These are phyloP conservation scores for Centropus unirufus DNA, from an alignment of 2,113 vertebrate species.

Conservation along the genomic window DNA sequence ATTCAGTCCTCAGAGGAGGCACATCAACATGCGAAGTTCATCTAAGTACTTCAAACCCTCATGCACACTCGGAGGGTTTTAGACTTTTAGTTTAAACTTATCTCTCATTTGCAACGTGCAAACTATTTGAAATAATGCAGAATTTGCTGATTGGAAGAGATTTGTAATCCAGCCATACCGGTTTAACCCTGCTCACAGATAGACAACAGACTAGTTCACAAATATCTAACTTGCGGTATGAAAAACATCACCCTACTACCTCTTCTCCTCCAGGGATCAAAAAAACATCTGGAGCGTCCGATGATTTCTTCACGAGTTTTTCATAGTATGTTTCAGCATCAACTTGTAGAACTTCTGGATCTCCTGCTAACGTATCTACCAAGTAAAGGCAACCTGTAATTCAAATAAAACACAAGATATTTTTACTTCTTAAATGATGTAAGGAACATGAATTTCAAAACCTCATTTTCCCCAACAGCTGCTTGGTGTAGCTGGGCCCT, in stretches of 20 bases:
- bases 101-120: not conserved
- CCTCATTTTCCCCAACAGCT: not conserved
- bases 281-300: not conserved
- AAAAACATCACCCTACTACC: constrained; percentile 40
- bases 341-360: constrained; percentile 30
- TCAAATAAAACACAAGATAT: not conserved
- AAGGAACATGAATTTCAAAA: not conserved
- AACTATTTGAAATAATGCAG: not conserved
- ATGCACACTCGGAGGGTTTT: not conserved
- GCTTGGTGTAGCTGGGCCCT: not conserved
- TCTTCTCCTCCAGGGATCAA: constrained; percentile 57
- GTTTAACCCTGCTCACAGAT: not conserved
- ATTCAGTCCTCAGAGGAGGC: not conserved
- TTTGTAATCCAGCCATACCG: not conserved
- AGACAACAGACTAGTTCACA: not conserved
- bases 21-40: not conserved
- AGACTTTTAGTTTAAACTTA: not conserved
- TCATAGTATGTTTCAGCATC: constrained; percentile 56
- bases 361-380: constrained; percentile 65
- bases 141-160: not conserved
- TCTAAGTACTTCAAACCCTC: not conserved
- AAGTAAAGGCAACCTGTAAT: constrained; percentile 43
- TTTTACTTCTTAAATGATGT: not conserved
- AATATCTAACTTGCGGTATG: not conserved
- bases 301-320: not conserved